A percentile compares a stretch with the other conserved stretches of the same genome.
Evolutionary conservation across 2,113 vertebrate genomes (phyloP).

Genomic region (Alectura lathami): DNA sequence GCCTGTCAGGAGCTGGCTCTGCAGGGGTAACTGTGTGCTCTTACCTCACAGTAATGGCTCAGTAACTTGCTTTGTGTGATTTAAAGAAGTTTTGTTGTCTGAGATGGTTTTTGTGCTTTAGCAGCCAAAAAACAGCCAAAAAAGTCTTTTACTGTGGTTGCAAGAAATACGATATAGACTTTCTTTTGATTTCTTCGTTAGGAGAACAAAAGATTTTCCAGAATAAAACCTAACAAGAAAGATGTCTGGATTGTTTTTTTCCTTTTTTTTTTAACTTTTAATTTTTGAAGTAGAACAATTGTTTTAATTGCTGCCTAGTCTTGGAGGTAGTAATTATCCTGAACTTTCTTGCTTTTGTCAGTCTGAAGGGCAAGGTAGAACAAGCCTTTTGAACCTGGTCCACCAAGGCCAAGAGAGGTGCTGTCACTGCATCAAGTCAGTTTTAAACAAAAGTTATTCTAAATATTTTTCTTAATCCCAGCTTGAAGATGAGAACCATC

Average conservation of each 20-base stretch:
- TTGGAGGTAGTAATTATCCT: conserved; percentile 17
- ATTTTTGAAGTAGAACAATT: background rate
- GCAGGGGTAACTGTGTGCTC: background rate
- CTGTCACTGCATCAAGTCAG: background rate
- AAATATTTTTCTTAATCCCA: background rate
- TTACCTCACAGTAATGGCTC: background rate
- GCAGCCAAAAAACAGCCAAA: background rate
- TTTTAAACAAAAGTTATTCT: background rate
- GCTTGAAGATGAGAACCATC: background rate
- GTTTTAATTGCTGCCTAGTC: conserved; percentile 14
- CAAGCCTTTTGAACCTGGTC: background rate
- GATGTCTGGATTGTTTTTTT: background rate
- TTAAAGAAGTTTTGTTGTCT: background rate
- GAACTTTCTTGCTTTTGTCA: background rate
- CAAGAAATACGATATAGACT: rapidly evolving
- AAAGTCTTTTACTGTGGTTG: rapidly evolving
- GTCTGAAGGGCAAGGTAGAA: background rate
- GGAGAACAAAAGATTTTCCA: too few species aligned
- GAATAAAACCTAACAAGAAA: background rate
- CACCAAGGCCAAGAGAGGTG: background rate
- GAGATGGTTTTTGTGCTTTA: background rate
- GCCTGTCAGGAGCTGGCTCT: background rate
- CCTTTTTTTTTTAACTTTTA: background rate
- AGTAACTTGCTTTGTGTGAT: rapidly evolving
- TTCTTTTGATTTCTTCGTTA: background rate